phyloP scores from a whole-genome alignment of 2,113 vertebrate species.

The Upupa epops region DNA sequence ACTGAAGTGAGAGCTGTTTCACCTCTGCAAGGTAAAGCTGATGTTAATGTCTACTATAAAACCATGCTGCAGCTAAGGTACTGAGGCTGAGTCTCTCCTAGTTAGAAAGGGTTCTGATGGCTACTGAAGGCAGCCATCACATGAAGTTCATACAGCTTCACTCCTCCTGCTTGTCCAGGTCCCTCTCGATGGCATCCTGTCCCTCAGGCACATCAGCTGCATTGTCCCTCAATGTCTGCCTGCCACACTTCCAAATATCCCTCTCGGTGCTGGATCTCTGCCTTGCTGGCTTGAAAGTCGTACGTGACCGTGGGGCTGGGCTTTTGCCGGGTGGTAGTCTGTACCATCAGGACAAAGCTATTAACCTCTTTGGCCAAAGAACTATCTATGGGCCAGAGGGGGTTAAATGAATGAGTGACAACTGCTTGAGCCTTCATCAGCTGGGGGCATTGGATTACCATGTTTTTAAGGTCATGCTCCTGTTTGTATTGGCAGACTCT shows the following conservation, averaged over 20 bases:
- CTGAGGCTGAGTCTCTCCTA: background rate
- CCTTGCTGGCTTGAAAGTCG: background rate
- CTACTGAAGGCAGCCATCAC: background rate
- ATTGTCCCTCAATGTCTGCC: background rate
- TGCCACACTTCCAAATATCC: background rate
- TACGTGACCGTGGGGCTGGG: background rate
- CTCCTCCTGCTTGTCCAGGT: too few relatives aligned
- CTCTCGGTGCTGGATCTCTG: rapidly evolving
- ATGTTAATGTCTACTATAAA: background rate
- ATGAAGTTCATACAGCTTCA: rapidly evolving
- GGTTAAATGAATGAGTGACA: background rate
- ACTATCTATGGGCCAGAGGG: background rate
- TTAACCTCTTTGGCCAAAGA: background rate
- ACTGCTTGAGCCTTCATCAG: constrained; percentile 4
- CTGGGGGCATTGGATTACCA: background rate
- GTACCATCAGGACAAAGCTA: background rate
- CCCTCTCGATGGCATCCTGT: too few relatives aligned
- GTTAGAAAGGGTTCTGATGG: background rate
- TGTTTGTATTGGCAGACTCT: constrained; percentile 47
- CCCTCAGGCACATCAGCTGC: too few relatives aligned
- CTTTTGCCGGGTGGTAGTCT: background rate
- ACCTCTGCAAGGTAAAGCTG: background rate
- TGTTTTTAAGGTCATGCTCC: constrained; percentile 37
- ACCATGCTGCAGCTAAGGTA: background rate
- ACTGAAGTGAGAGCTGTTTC: background rate